phyloP scores from a whole-genome alignment of 2,113 vertebrate species.

The Esox niger region DNA sequence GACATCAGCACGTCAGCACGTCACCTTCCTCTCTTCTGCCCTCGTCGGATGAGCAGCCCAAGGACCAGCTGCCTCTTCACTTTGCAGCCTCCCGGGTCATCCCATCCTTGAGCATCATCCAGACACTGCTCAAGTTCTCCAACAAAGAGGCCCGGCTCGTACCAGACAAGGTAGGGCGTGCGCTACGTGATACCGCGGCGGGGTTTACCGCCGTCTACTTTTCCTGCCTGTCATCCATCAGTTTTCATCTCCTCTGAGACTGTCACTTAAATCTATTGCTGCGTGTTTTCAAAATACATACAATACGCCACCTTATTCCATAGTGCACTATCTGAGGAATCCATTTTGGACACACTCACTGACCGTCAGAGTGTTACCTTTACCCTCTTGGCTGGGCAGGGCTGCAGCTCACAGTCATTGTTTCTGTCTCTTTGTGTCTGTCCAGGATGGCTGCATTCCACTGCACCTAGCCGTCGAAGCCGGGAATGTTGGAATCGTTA shows the following conservation, averaged over 20 bases:
- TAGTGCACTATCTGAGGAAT: no score
- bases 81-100: slow-evolving; percentile 40
- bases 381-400: no score
- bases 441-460: slow-evolving; percentile 59
- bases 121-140: slow-evolving; percentile 57
- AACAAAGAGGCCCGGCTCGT: slow-evolving; percentile 53
- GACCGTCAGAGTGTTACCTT: no score
- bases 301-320: no score
- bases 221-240: not conserved
- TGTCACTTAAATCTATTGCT: no score
- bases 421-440: slow-evolving; percentile 2
- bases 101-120: slow-evolving; percentile 40
- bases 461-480: slow-evolving; percentile 51
- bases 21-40: no score
- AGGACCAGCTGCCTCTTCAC: slow-evolving; percentile 51
- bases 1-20: no score
- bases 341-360: no score
- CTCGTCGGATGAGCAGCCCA: slow-evolving; percentile 29
- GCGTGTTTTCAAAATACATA: no score
- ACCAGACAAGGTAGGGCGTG: slow-evolving; percentile 50
- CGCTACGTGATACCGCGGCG: not conserved
- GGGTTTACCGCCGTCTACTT: no score
- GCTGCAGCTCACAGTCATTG: not conserved
- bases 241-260: not conserved
- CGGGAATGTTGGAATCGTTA: slow-evolving; percentile 54